A percentile compares a stretch with the other conserved stretches of the same genome.
phyloP scores from a whole-genome alignment of 2,888 invertebrate species.

The Venusia cambrica region DNA sequence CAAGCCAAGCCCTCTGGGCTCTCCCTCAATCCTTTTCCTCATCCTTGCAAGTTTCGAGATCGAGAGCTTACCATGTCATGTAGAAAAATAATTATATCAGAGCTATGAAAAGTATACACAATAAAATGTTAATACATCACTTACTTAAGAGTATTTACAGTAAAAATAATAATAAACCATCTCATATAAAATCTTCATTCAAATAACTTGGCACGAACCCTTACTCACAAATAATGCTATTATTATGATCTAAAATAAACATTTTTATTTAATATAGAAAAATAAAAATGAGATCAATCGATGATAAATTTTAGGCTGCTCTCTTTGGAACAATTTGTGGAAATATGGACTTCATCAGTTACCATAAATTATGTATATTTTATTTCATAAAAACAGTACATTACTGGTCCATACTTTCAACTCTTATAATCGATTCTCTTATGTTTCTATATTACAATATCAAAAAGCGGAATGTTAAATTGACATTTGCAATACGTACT shows the following conservation, averaged over 20 bases:
- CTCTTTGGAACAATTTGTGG: conserved; percentile 78
- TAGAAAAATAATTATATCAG: no score
- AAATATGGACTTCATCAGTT: conserved; percentile 48
- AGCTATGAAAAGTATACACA: no score
- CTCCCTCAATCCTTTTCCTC: no score
- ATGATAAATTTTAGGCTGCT: conserved; percentile 79
- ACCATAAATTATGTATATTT: conserved; percentile 23
- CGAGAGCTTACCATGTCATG: no score
- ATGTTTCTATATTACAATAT: conserved; percentile 13
- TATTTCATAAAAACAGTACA: conserved; percentile 36
- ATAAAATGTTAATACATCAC: no score
- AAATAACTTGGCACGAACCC: conserved; percentile 69
- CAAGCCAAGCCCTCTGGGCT: no score
- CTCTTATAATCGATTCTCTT: conserved; percentile 21
- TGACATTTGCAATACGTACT: conserved; percentile 33
- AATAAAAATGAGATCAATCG: conserved; percentile 79
- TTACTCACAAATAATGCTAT: conserved; percentile 27
- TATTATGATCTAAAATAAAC: conserved; percentile 63
- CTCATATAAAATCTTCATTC: conserved; percentile 56
- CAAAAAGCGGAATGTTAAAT: conserved; percentile 67
- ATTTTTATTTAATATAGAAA: conserved; percentile 68
- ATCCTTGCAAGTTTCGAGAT: no score
- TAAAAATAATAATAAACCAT: conserved; percentile 42
- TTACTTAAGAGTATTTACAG: no score
- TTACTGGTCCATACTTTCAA: conserved; percentile 50